Evolutionary conservation across 1,140 invertebrate species (phyloP).

Genomic region (Macrosteles quadrilineatus): DNA sequence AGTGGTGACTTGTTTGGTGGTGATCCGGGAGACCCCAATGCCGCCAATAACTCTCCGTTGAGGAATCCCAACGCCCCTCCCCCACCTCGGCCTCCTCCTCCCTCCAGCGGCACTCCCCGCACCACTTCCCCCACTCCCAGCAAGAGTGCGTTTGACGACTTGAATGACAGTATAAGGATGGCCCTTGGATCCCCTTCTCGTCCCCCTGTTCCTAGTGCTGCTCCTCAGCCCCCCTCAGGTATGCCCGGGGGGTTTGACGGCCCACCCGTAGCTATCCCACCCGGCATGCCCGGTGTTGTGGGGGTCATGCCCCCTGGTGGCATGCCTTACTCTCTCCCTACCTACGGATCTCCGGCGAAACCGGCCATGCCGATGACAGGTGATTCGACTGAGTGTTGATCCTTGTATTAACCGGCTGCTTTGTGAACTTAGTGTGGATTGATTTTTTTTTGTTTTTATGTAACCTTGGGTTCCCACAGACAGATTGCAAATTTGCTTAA

Average conservation of each 20-base stretch:
- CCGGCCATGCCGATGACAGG: conserved; percentile 42
- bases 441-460: too few relatives aligned
- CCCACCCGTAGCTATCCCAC: conserved; percentile 41
- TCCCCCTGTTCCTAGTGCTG: conserved; percentile 34
- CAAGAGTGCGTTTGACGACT: conserved; percentile 69
- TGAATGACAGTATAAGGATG: conserved; percentile 69
- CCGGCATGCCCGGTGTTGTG: too few relatives aligned
- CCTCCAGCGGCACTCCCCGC: conserved; percentile 54
- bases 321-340: conserved; percentile 45
- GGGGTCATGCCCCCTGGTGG: too few relatives aligned
- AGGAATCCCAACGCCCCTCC: conserved; percentile 40
- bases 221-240: conserved; percentile 13
- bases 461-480: neutral
- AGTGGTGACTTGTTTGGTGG: conserved; percentile 42
- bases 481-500: too few relatives aligned
- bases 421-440: conserved; percentile 1
- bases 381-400: conserved; percentile 32
- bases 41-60: neutral
- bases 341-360: conserved; percentile 37
- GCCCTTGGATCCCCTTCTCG: conserved; percentile 61
- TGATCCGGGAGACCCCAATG: conserved; percentile 17
- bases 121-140: conserved; percentile 49
- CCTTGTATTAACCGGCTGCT: conserved; percentile 19
- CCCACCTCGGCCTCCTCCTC: conserved; percentile 56
- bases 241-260: neutral